Conservation (phyloP, 2,797 vertebrate species). For the Molossus molossus region DNA sequence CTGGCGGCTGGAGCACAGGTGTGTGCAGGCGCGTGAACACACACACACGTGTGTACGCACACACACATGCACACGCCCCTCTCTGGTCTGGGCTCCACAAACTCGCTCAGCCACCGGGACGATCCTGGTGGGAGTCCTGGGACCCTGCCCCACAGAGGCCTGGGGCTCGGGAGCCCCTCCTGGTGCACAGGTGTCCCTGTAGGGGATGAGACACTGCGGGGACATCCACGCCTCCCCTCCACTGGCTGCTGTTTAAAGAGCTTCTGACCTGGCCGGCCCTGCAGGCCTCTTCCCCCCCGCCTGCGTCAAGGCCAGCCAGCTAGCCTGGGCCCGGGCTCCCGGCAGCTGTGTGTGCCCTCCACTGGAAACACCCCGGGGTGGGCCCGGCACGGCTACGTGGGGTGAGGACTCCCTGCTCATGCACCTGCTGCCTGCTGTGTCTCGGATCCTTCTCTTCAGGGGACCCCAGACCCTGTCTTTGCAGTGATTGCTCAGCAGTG, state of each 20-base stretch:
- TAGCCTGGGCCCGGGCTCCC: not conserved
- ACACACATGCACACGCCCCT: not conserved
- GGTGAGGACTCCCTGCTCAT: not conserved
- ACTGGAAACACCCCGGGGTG: too few species aligned
- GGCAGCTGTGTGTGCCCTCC: accelerated
- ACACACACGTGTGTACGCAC: accelerated
- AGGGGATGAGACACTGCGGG: not conserved
- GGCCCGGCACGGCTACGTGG: accelerated
- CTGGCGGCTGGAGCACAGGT: not conserved
- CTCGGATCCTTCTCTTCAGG: slow-evolving; percentile 37
- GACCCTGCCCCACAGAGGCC: not conserved
- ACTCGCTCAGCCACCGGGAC: not conserved
- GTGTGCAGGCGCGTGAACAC: accelerated
- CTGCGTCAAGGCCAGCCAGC: not conserved
- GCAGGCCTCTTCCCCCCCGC: not conserved
- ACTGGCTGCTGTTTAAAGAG: not conserved
- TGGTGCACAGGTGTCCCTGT: too few species aligned
- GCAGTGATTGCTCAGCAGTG: not conserved
- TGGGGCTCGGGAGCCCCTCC: not conserved
- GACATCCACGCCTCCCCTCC: not conserved
- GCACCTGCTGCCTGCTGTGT: accelerated
- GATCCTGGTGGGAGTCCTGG: not conserved
- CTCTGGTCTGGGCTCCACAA: not conserved
- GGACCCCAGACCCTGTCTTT: not conserved
- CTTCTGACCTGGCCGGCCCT: not conserved